Base-by-base conservation (phyloP, 2,888 invertebrate genomes). In the Epinotia demarniana region DNA sequence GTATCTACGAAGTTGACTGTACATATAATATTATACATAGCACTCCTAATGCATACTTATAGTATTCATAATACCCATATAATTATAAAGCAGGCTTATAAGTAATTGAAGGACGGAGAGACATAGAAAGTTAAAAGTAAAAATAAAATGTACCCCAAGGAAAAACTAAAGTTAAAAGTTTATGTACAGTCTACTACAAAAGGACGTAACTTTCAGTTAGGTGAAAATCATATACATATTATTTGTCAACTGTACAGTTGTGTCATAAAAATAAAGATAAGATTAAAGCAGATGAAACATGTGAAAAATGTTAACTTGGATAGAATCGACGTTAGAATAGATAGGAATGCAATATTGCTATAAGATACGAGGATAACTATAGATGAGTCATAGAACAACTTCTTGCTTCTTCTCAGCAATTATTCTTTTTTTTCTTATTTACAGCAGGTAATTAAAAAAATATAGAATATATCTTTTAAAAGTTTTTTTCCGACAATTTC, bases 201-300 rank as follows among this genome's bases (percentile, higher is more conserved):
- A 9, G 1, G 39, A 39, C 9, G 39, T 39, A 39, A 9, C 2
- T 39, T 39, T 39, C 39, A 39, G 39, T 9, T 9, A 39, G 39
- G 9, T 39, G 9, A 39, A 39, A 39, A 39, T 6, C 1, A 39
- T 9, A 39, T 0, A 39, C 9, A 39, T 9, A 8, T 39, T 39
- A 3, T 39, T 9, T 39, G 39, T 39, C 39, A 39, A 39, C 39
- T 39, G 67, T 19, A 57, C 19, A 39, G 19, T 67, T 57, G 39
- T 62, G 62, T 55, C 49, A 63, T 43, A 13, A 33, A 12, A 27
- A 27, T 58, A 49, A 58, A 49, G 69, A 74, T 74, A 62, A 70
- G 49, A 49, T 63, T 73, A 53, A 58, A 69, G 18, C 49, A n/a
- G 46, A 64, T 64, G 60, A 70, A 53, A 58, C 53, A 64, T 19